A percentile compares a stretch with the other conserved stretches of the same genome.
phyloP scores from a whole-genome alignment of 2,113 vertebrate genomes.

The Tachysurus vachellii region DNA sequence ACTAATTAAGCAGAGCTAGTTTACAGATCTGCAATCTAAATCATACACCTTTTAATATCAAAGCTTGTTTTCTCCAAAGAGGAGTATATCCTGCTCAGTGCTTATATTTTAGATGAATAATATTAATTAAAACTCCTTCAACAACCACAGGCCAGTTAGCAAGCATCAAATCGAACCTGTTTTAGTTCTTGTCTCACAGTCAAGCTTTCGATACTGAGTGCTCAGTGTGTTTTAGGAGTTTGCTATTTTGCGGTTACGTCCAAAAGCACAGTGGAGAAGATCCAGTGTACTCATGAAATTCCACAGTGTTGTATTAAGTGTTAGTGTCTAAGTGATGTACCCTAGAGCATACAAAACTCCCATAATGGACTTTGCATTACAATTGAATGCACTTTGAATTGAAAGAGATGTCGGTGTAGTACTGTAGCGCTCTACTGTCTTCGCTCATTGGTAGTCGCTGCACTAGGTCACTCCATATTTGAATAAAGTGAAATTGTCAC shows the following conservation, averaged over 20 bases:
- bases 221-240: background rate
- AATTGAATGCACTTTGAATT: background rate
- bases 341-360: background rate
- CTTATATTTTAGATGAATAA: background rate
- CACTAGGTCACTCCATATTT: too few species aligned
- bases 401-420: background rate
- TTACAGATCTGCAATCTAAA: background rate
- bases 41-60: background rate
- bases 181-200: background rate
- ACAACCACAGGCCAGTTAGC: background rate
- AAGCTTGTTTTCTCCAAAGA: background rate
- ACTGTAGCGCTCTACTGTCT: too few species aligned
- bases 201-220: background rate
- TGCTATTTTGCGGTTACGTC: background rate
- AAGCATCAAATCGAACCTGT: background rate
- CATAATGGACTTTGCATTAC: background rate
- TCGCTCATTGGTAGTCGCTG: too few species aligned
- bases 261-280: background rate
- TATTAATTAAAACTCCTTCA: background rate
- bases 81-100: background rate
- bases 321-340: background rate
- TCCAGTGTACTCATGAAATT: background rate
- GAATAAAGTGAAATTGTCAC: too few species aligned
- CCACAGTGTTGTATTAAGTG: background rate
- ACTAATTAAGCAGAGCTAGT: background rate